These are phyloP conservation scores for Phrynocephalus guinanensis DNA, from an alignment of 2,797 vertebrate species.

Conservation along the genomic window DNA sequence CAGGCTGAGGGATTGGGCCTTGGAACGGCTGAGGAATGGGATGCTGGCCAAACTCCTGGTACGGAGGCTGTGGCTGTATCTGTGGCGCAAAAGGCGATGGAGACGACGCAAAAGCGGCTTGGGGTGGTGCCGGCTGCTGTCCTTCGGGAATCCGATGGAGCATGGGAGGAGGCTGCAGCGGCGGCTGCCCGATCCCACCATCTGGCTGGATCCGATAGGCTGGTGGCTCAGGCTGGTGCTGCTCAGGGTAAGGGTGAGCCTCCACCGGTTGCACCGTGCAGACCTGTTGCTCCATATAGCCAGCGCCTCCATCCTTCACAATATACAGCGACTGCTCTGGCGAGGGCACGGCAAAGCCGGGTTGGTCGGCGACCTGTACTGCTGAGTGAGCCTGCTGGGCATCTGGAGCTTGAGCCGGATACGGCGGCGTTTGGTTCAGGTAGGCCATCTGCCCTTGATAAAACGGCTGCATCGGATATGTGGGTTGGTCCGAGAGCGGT, in stretches of 20 bases:
- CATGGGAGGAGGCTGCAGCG: conserved; percentile 33
- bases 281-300: conserved; percentile 38
- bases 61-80: conserved; percentile 43
- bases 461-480: conserved; percentile 17
- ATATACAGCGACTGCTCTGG: conserved; percentile 39
- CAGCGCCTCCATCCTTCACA: conserved; percentile 27
- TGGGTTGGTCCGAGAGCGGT: conserved; percentile 19
- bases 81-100: conserved; percentile 25
- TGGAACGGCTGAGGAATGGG: conserved; percentile 21
- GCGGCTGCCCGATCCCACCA: conserved; percentile 32
- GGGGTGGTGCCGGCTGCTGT: conserved; percentile 7
- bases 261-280: conserved; percentile 28
- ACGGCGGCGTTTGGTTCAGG: conserved; percentile 28
- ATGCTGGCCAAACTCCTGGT: conserved; percentile 32
- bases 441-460: conserved; percentile 38
- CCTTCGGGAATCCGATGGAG: conserved; percentile 11
- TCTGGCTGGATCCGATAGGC: conserved; percentile 36
- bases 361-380: conserved; percentile 33
- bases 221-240: conserved; percentile 28
- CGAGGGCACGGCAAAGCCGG: conserved; percentile 29
- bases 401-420: conserved; percentile 40
- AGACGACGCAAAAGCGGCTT: conserved; percentile 35
- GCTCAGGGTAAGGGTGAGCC: conserved; percentile 17
- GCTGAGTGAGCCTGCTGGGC: conserved; percentile 34
- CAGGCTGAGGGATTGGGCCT: conserved; percentile 32